Evolutionary conservation across 2,888 invertebrate genomes (phyloP).

Genomic region (Rhingia rostrata): DNA sequence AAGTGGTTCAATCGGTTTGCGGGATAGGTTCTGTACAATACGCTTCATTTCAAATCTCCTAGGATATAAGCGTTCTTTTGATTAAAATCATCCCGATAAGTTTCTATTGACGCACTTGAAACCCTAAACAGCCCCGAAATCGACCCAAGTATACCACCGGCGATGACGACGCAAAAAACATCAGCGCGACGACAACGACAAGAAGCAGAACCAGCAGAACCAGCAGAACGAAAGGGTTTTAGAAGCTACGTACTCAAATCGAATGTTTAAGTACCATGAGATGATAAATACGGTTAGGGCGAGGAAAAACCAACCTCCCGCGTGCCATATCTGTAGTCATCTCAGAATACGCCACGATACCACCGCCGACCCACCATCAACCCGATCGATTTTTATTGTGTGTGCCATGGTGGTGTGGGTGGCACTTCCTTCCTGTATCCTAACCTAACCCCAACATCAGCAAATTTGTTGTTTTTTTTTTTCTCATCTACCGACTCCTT

Average conservation of each 20-base stretch:
- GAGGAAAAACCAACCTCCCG: not conserved
- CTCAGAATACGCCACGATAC: conserved; percentile 7
- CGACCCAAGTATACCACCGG: conserved; percentile 10
- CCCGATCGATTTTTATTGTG: conserved; percentile 72
- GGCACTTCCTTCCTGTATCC: conserved; percentile 12
- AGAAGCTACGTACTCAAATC: conserved; percentile 54
- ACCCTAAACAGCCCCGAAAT: conserved; percentile 41
- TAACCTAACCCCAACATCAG: conserved; percentile 20
- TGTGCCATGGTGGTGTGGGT: conserved; percentile 60
- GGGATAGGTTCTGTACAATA: conserved; percentile 13
- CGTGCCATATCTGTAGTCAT: conserved; percentile 45
- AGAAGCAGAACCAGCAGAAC: conserved; percentile 40
- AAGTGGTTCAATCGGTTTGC: conserved; percentile 46
- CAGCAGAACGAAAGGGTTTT: conserved; percentile 64
- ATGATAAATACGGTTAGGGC: conserved; percentile 41
- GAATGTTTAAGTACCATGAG: conserved; percentile 70
- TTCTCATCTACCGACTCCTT: not conserved
- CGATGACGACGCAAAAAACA: not conserved
- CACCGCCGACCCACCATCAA: conserved; percentile 53
- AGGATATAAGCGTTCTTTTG: conserved; percentile 62
- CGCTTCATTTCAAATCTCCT: conserved; percentile 1
- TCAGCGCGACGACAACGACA: conserved; percentile 12
- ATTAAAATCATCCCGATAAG: conserved; percentile 72
- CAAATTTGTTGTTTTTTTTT: conserved; percentile 25
- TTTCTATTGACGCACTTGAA: conserved; percentile 63